Conservation (phyloP, 2,113 vertebrate species). For the Zosterops japonicus region DNA sequence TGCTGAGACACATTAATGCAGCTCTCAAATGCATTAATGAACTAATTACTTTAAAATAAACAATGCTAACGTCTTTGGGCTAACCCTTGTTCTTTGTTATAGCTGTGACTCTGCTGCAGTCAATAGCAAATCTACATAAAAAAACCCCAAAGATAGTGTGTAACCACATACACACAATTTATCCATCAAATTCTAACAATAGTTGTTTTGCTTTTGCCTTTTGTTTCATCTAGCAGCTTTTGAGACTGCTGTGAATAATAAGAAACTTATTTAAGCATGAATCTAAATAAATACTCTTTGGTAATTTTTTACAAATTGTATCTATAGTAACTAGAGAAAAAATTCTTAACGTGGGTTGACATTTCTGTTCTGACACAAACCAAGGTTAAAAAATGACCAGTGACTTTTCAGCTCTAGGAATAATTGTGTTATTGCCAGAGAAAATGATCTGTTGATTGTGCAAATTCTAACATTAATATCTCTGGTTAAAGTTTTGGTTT, state of each 20-base stretch:
- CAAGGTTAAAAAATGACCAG: not conserved
- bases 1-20: not conserved
- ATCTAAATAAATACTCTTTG: not conserved
- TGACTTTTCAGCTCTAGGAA: not conserved
- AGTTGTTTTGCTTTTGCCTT: not conserved
- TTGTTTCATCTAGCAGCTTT: not conserved
- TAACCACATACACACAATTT: not conserved
- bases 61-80: not conserved
- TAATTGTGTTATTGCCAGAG: not conserved
- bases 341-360: not conserved
- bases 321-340: slow-evolving; percentile 8
- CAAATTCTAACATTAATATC: not conserved
- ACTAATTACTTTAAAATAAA: not conserved
- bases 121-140: not conserved
- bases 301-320: not conserved
- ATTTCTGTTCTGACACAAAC: not conserved
- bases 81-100: not conserved
- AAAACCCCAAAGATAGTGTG: not conserved
- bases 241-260: not conserved
- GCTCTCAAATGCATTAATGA: not conserved
- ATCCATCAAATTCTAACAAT: not conserved
- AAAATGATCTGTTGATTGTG: not conserved
- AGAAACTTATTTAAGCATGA: not conserved
- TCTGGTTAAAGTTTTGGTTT: not conserved
- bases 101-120: not conserved